phyloP scores from a whole-genome alignment of 2,888 invertebrate genomes.

The Bibio marci region DNA sequence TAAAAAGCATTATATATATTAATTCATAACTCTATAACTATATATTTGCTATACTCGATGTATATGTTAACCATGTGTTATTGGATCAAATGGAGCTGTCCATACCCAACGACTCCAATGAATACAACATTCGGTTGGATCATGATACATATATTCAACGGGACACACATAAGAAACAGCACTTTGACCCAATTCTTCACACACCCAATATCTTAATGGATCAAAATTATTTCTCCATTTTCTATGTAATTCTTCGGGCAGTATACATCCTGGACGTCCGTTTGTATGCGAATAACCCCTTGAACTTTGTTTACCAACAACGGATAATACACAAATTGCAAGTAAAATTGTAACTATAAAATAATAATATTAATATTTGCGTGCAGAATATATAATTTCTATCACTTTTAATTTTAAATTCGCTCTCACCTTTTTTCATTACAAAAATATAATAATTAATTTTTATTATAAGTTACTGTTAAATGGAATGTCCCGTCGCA shows the following conservation, averaged over 20 bases:
- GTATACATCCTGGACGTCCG: background rate
- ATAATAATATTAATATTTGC: too few relatives aligned
- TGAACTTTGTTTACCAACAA: background rate
- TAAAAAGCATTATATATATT: too few relatives aligned
- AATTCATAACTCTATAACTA: too few relatives aligned
- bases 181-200: background rate
- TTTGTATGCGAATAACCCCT: background rate
- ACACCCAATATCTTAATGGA: conserved; percentile 1
- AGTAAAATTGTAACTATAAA: background rate
- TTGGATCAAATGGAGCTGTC: conserved; percentile 1
- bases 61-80: background rate
- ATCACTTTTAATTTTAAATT: too few relatives aligned
- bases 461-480: too few relatives aligned
- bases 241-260: background rate
- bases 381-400: too few relatives aligned
- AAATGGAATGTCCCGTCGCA: too few relatives aligned
- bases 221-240: conserved; percentile 2
- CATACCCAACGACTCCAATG: background rate
- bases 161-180: conserved; percentile 1
- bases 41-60: too few relatives aligned
- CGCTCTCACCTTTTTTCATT: too few relatives aligned
- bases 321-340: background rate
- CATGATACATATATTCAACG: background rate
- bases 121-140: background rate
- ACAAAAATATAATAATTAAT: too few relatives aligned